These are phyloP conservation scores for Ditylenchus dipsaci DNA, from an alignment of 1,140 invertebrate species.

Conservation along the genomic window DNA sequence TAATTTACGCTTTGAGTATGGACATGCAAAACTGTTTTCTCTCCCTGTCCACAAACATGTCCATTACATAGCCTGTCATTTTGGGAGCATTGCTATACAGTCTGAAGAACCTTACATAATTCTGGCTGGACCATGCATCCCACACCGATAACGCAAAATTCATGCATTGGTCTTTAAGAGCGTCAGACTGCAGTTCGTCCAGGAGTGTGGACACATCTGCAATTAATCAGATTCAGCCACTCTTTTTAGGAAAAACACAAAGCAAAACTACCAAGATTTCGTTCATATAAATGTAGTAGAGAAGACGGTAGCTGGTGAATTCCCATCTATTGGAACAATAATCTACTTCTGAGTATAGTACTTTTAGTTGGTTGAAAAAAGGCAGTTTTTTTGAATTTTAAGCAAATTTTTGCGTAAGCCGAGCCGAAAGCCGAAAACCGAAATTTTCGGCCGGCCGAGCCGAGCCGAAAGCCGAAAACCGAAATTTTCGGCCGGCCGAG, in stretches of 20 bases:
- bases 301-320: constrained; percentile 86
- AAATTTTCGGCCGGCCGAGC: too few species aligned
- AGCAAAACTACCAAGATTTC: constrained; percentile 79
- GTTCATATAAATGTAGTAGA: constrained; percentile 95
- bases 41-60: constrained; percentile 90
- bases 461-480: too few species aligned
- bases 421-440: too few species aligned
- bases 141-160: constrained; percentile 69
- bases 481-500: too few species aligned
- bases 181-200: constrained; percentile 71
- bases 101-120: constrained; percentile 85
- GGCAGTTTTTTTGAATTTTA: too few species aligned
- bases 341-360: constrained; percentile 73
- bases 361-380: constrained; percentile 86
- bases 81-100: constrained; percentile 75
- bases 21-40: constrained; percentile 80
- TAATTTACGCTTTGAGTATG: constrained; percentile 92
- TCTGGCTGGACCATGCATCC: constrained; percentile 78
- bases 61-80: constrained; percentile 90
- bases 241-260: neutral
- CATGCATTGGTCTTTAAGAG: constrained; percentile 78
- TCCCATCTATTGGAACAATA: constrained; percentile 73
- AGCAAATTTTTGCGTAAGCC: too few species aligned
- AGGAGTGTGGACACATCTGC: constrained; percentile 85
- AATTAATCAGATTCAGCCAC: constrained; percentile 36